A percentile compares a stretch with the other conserved stretches of the same genome.
phyloP scores from a whole-genome alignment of 2,888 invertebrate species.

The Phengaris arion region DNA sequence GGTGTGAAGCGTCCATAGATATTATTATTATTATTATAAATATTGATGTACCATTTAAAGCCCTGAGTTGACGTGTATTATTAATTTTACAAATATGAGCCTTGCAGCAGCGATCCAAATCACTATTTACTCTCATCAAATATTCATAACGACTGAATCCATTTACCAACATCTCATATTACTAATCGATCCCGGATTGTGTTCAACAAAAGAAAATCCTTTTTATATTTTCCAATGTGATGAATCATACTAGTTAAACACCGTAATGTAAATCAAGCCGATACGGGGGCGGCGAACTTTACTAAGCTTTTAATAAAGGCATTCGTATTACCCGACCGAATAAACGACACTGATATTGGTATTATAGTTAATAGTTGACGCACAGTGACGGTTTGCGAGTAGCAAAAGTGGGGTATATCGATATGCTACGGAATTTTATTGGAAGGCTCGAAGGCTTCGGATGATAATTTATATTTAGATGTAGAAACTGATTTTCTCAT shows the following conservation, averaged over 20 bases:
- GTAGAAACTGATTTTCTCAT: too few species aligned
- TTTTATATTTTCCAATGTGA: constrained; percentile 68
- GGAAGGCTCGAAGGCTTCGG: too few species aligned
- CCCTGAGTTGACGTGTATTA: constrained; percentile 7
- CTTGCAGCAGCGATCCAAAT: constrained; percentile 3
- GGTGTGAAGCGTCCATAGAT: too few species aligned
- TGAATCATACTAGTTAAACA: constrained; percentile 72
- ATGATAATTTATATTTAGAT: too few species aligned
- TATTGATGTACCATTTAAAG: not conserved
- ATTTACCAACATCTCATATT: constrained; percentile 56
- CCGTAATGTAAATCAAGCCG: constrained; percentile 64
- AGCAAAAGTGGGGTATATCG: too few species aligned
- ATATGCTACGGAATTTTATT: too few species aligned
- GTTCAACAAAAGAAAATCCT: constrained; percentile 65
- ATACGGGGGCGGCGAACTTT: constrained; percentile 49
- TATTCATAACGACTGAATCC: constrained; percentile 24
- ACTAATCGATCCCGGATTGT: constrained; percentile 70
- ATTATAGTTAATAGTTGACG: not conserved
- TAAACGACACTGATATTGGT: not conserved
- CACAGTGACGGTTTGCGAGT: too few species aligned
- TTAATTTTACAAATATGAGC: not conserved
- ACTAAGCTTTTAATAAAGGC: constrained; percentile 56
- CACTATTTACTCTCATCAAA: constrained; percentile 27
- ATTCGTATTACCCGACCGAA: not conserved
- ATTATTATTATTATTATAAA: too few species aligned